Evolutionary conservation across 2,888 invertebrate species (phyloP).

Genomic region (Phortica okadai): DNA sequence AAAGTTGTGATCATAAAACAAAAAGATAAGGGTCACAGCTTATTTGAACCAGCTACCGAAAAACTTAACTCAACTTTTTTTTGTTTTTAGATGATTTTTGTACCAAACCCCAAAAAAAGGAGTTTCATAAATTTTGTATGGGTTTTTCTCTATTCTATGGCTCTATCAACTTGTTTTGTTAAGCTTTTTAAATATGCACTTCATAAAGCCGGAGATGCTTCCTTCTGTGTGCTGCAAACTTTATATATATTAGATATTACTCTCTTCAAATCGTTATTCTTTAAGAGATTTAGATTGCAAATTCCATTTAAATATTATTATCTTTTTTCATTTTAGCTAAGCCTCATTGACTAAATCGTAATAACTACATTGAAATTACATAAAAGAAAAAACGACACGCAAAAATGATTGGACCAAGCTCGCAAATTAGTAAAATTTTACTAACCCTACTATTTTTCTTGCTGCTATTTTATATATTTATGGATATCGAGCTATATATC

Average conservation of each 20-base stretch:
- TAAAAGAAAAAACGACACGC: constrained; percentile 52
- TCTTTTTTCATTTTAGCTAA: constrained; percentile 46
- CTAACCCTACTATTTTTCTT: constrained; percentile 79
- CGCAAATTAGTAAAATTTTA: constrained; percentile 84
- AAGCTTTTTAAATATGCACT: neutral
- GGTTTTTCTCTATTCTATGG: neutral
- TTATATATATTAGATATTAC: neutral
- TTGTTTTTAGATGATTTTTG: no score
- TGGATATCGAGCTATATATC: constrained; percentile 85
- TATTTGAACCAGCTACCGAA: no score
- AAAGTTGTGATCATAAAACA: no score
- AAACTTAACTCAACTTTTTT: no score
- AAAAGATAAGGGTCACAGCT: no score
- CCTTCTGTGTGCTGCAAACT: neutral
- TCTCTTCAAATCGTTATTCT: neutral
- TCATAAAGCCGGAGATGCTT: neutral
- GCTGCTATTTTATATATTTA: constrained; percentile 82
- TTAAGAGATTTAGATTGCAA: neutral
- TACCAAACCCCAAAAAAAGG: no score
- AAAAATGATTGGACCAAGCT: constrained; percentile 84
- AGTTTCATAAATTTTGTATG: no score
- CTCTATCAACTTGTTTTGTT: neutral
- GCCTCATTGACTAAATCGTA: constrained; percentile 33
- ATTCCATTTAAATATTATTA: neutral
- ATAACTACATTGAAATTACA: constrained; percentile 51